Base-by-base conservation (phyloP, 2,797 vertebrate genomes). In the Pelodytes ibericus region DNA sequence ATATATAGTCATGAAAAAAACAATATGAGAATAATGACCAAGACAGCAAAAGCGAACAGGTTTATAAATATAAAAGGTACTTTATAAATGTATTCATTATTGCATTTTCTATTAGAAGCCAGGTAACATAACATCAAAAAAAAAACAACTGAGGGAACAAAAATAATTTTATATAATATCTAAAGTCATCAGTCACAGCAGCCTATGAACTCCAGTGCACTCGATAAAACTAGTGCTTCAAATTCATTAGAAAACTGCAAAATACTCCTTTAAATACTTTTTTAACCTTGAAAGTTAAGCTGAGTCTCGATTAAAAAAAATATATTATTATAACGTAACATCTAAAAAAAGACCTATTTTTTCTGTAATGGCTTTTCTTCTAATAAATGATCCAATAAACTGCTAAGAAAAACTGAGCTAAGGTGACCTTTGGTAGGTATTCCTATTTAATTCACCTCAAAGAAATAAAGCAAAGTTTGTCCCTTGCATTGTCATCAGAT, bases 391-490 rank as follows among this genome's bases (percentile, higher is more conserved):
- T 61, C 70, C 31, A 72, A 72, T 72, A 77, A 77, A 61, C 56
- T 56, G 16, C 39, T 31, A 49, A 72, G 56, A 51, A 73, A 74
- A 51, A 53, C 25, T 57, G 25, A 73, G 49, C 57, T 25, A 27
- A 85, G 82, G 81, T 82, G 85, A 86, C 85, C 80, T 62, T 85
- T 59, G 74, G 5, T 22, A 67, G 47, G 66, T 63, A 80, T 77
- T 81, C 79, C 27, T 22, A 64, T 20, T 57, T 74, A 61, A 1
- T 51, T 75, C 62, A 31, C 44, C 13, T 0, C 65, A 72, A 72
- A 80, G 72, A 57, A 62, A 30, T 36, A 66, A 77, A 74, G 47
- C 24, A 71, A 72, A 84, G 80, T 85, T 83, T 85, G 83, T 84
- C 88, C 86, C 84, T 67, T 0, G 62, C 63, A 16, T 79, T 77